Evolutionary conservation across 2,888 invertebrate species (phyloP), one percentile per base, ranked within the genome.

Genomic region (Luffia ferchaultella): DNA sequence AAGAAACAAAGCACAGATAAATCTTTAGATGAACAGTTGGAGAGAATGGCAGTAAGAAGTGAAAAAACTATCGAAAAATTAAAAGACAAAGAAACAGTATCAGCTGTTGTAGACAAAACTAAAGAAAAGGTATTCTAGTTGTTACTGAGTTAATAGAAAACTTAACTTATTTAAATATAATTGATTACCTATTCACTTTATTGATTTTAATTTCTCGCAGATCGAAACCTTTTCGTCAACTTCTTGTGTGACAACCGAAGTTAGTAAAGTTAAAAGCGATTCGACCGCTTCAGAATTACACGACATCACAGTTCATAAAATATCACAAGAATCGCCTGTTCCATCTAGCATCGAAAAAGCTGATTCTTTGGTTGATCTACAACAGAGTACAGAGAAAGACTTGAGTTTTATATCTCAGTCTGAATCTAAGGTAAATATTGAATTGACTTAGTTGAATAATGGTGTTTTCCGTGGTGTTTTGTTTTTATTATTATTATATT

Each of bases 371-470:
- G 77, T 73, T 53, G 85, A 85, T 52, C 64, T 84, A 57, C 83
- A 76, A 53, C 83, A 80, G 56, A 82, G 79, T 55, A 83, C 82
- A 43, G 84, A 83, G 57, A 77, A 70, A 62, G 84, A 84, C 51
- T 72, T 76, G 53, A 84, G 84, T 60, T 82, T 77, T 60, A 62
- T 83, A 40, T 84, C 85, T 2, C 83, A 84, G 62, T 82, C 84
- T 49, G 85, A 85, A 62, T 85, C 85, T 16, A 85, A 82, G 73
- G 84, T 82, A 65, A 55, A 42, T 48, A 49, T 30, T 50, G 49
- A 46, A 41, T 51, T 30, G 7, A 53, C 46, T n/a, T n/a, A n/a
- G n/a, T n/a, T n/a, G n/a, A n/a, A n/a, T n/a, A n/a, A n/a, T n/a
- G n/a, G n/a, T n/a, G n/a, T n/a, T n/a, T n/a, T n/a, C n/a, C n/a